phyloP scores from a whole-genome alignment of 1,140 invertebrate genomes.

The Leptopilina clavipes region DNA sequence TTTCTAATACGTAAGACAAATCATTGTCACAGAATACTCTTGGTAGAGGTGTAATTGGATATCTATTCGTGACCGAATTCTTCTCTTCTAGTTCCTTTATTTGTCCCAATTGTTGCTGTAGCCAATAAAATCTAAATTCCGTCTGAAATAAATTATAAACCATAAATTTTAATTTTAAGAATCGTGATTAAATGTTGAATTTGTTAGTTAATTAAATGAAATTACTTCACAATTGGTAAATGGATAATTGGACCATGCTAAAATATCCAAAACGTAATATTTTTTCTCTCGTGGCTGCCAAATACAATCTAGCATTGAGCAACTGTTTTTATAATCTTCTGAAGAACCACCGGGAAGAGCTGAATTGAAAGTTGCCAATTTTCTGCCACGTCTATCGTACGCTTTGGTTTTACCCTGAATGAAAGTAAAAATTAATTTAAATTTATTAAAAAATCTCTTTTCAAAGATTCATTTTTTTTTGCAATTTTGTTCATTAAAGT shows the following conservation, averaged over 20 bases:
- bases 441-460: constrained; percentile 43
- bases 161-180: constrained; percentile 17
- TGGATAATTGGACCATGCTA: constrained; percentile 87
- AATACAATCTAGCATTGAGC: constrained; percentile 88
- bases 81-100: constrained; percentile 67
- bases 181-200: no score
- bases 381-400: constrained; percentile 82
- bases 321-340: constrained; percentile 63
- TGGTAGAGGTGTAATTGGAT: constrained; percentile 74
- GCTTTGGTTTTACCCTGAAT: constrained; percentile 83
- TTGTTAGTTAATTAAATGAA: not conserved
- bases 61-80: constrained; percentile 72
- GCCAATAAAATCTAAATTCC: constrained; percentile 86
- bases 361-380: constrained; percentile 78
- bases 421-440: constrained; percentile 48
- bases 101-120: constrained; percentile 81
- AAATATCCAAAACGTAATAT: constrained; percentile 87
- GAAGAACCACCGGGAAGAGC: constrained; percentile 84
- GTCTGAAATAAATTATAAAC: constrained; percentile 75
- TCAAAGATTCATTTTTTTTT: constrained; percentile 29
- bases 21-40: constrained; percentile 69
- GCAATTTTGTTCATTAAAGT: not conserved
- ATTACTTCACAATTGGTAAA: constrained; percentile 87
- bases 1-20: constrained; percentile 63
- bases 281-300: constrained; percentile 79